Evolutionary conservation across 2,888 invertebrate species (phyloP).

Genomic region (Merodon equestris): DNA sequence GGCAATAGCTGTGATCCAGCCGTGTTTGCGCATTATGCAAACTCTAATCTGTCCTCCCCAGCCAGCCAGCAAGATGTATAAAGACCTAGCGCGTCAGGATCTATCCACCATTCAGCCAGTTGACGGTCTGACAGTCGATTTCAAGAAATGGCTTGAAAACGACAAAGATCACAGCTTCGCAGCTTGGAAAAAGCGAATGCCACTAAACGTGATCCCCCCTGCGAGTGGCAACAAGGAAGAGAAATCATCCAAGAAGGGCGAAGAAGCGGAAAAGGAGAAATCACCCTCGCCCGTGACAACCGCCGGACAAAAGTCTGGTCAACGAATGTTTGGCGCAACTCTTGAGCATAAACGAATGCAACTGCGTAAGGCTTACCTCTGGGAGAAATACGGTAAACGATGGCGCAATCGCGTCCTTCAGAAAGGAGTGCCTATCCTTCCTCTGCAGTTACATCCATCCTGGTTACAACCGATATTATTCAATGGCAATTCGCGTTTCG

Average conservation of each 20-base stretch:
- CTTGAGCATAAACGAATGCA: constrained; percentile 76
- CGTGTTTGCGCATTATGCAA: constrained; percentile 94
- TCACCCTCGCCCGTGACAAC: constrained; percentile 29
- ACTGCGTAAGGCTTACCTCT: constrained; percentile 81
- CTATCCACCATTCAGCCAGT: constrained; percentile 80
- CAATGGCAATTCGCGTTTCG: constrained; percentile 93
- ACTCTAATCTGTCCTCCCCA: constrained; percentile 86
- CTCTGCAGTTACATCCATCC: constrained; percentile 81
- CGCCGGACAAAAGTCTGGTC: constrained; percentile 36
- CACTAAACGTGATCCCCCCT: constrained; percentile 74
- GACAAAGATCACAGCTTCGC: constrained; percentile 85
- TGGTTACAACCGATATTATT: constrained; percentile 97
- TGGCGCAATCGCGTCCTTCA: constrained; percentile 81
- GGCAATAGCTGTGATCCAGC: constrained; percentile 93
- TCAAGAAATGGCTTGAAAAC: constrained; percentile 86
- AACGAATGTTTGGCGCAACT: constrained; percentile 60
- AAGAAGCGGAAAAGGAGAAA: constrained; percentile 1
- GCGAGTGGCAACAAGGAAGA: constrained; percentile 65
- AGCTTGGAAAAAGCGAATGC: constrained; percentile 86
- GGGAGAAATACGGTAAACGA: constrained; percentile 86
- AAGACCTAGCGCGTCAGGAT: constrained; percentile 80
- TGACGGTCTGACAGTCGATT: constrained; percentile 85
- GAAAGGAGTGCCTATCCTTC: constrained; percentile 76
- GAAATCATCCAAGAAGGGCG: constrained; percentile 71
- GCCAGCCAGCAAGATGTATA: constrained; percentile 81